phyloP scores from a whole-genome alignment of 2,797 vertebrate genomes.

The Alauda arvensis region DNA sequence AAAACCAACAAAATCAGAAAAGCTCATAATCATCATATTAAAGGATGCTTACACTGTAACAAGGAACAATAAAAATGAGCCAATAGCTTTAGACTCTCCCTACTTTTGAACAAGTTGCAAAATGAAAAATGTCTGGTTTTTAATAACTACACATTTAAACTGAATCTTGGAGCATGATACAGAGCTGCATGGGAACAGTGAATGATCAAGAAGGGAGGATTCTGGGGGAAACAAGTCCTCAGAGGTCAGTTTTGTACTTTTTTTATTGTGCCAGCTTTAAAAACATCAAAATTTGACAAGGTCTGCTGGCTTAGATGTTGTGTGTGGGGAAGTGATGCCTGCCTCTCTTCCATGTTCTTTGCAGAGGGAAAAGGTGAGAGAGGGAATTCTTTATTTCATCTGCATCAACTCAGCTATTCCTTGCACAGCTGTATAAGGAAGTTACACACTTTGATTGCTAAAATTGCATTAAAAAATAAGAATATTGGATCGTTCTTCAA shows the following conservation, averaged over 20 bases:
- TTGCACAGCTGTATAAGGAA: not conserved
- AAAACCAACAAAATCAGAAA: not conserved
- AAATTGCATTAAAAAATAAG: not conserved
- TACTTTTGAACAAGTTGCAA: not conserved
- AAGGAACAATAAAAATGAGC: not conserved
- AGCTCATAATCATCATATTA: not conserved
- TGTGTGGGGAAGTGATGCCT: accelerated
- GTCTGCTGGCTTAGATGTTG: not conserved
- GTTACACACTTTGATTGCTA: not conserved
- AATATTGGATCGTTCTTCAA: not conserved
- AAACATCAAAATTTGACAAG: not conserved
- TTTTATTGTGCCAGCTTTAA: not conserved
- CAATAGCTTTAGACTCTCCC: not conserved
- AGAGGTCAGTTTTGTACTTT: not conserved
- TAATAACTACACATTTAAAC: not conserved
- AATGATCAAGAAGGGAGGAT: not conserved
- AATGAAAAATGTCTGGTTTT: not conserved
- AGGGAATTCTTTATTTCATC: not conserved
- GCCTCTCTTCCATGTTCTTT: not conserved
- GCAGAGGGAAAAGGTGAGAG: not conserved
- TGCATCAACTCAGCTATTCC: not conserved
- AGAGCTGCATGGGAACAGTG: not conserved
- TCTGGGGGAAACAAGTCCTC: not conserved
- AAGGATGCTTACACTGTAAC: not conserved
- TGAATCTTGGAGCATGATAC: not conserved